phyloP scores from a whole-genome alignment of 1,140 invertebrate species.

The Maniola jurtina region DNA sequence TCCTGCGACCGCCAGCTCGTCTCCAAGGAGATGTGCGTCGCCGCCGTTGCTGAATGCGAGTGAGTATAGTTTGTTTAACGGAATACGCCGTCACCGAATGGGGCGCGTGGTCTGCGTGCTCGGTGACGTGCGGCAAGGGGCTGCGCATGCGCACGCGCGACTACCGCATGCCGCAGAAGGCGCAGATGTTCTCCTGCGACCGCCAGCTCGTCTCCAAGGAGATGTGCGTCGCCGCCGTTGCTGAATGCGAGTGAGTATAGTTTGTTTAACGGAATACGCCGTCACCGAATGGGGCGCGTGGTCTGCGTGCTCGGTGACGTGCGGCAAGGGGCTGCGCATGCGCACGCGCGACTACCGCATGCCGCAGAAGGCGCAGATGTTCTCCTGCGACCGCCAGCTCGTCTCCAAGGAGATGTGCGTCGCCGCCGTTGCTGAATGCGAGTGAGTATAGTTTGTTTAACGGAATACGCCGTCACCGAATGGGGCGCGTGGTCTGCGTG shows the following conservation, averaged over 20 bases:
- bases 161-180: slow-evolving; percentile 88
- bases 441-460: slow-evolving; percentile 74
- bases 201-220: slow-evolving; percentile 91
- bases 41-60: slow-evolving; percentile 84
- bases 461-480: slow-evolving; percentile 58
- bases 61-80: slow-evolving; percentile 62
- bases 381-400: slow-evolving; percentile 89
- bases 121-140: slow-evolving; percentile 93
- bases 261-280: not conserved
- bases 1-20: slow-evolving; percentile 89
- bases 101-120: slow-evolving; percentile 88
- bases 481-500: slow-evolving; percentile 89
- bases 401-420: slow-evolving; percentile 94
- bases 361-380: slow-evolving; percentile 87
- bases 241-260: slow-evolving; percentile 85
- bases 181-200: slow-evolving; percentile 87
- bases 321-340: slow-evolving; percentile 93
- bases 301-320: slow-evolving; percentile 90
- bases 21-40: slow-evolving; percentile 93
- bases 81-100: slow-evolving; percentile 78
- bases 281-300: slow-evolving; percentile 85
- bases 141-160: slow-evolving; percentile 88
- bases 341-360: slow-evolving; percentile 86
- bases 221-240: slow-evolving; percentile 88
- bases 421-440: slow-evolving; percentile 84